phyloP scores from a whole-genome alignment of 2,888 invertebrate genomes.

The Mesochorus sp. region DNA sequence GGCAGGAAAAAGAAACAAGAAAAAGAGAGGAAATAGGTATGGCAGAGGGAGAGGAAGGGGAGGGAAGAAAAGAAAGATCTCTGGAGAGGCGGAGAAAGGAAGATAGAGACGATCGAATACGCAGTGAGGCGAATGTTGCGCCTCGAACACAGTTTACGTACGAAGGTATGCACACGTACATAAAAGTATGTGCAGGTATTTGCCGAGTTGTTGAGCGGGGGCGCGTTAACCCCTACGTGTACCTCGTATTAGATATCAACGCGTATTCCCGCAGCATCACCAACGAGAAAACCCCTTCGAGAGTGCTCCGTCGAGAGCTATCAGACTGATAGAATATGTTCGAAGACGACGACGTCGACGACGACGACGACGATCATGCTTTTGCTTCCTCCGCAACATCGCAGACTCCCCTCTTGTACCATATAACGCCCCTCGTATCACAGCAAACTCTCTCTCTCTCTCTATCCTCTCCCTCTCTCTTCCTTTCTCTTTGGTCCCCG shows the following conservation, averaged over 20 bases:
- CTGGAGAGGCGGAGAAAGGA: not conserved
- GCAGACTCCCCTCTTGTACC: not conserved
- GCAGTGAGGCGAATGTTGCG: slow-evolving; percentile 66
- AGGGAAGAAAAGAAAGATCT: not conserved
- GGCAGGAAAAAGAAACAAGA: slow-evolving; percentile 29
- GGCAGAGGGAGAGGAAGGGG: slow-evolving; percentile 3
- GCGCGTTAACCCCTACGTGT: slow-evolving; percentile 44
- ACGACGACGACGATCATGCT: not conserved
- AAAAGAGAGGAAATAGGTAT: not conserved
- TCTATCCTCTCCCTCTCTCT: not conserved
- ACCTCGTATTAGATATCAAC: slow-evolving; percentile 73
- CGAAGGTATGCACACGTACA: not conserved
- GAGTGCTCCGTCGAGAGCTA: slow-evolving; percentile 76
- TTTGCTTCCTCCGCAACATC: slow-evolving; percentile 6
- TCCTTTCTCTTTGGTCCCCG: slow-evolving; percentile 20
- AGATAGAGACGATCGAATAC: not conserved
- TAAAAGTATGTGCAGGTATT: not conserved
- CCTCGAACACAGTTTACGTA: slow-evolving; percentile 26
- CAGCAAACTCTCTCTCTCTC: not conserved
- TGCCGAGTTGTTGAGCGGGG: not conserved
- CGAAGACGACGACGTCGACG: slow-evolving; percentile 44
- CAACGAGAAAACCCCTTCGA: slow-evolving; percentile 60
- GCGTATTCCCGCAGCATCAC: slow-evolving; percentile 65
- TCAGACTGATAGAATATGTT: slow-evolving; percentile 77
- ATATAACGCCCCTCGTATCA: slow-evolving; percentile 29